Percentiles rank a stretch among this genome's conserved stretches.
Evolutionary conservation across 2,113 vertebrate genomes (phyloP).

Genomic region (Cyanoliseus patagonus): DNA sequence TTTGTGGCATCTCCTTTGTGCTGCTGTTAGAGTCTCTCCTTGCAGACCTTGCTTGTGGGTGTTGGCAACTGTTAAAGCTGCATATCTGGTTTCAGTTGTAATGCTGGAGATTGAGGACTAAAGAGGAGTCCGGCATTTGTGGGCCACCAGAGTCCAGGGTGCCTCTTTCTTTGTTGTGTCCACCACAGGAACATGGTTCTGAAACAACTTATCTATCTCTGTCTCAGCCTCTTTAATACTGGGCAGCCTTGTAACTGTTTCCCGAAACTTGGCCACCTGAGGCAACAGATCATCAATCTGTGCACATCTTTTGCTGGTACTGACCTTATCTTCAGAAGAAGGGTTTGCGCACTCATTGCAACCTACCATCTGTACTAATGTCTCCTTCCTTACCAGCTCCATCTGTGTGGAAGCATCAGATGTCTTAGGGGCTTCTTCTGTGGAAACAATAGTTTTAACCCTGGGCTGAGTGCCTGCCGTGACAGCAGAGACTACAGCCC

Average conservation of each 20-base stretch:
- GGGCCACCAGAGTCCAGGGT: neutral
- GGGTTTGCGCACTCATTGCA: neutral
- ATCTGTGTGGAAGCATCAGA: neutral
- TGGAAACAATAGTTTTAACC: neutral
- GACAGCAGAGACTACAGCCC: neutral
- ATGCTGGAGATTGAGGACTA: neutral
- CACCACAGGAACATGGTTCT: accelerated
- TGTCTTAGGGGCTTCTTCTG: neutral
- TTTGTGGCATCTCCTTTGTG: accelerated
- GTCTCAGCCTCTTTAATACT: accelerated
- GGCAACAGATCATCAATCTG: neutral
- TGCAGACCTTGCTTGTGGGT: neutral
- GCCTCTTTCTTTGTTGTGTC: neutral
- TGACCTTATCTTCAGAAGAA: neutral
- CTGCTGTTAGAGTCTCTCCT: neutral
- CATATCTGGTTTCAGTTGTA: neutral
- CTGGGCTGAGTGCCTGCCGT: neutral
- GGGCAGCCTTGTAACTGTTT: neutral
- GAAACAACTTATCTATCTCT: neutral
- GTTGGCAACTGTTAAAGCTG: neutral
- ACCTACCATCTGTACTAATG: neutral
- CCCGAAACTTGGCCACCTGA: neutral
- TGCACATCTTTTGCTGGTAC: neutral
- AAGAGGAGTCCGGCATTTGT: neutral
- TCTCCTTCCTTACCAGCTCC: neutral